Conservation (phyloP, 2,113 vertebrate species). For the Hippocampus barbouri region DNA sequence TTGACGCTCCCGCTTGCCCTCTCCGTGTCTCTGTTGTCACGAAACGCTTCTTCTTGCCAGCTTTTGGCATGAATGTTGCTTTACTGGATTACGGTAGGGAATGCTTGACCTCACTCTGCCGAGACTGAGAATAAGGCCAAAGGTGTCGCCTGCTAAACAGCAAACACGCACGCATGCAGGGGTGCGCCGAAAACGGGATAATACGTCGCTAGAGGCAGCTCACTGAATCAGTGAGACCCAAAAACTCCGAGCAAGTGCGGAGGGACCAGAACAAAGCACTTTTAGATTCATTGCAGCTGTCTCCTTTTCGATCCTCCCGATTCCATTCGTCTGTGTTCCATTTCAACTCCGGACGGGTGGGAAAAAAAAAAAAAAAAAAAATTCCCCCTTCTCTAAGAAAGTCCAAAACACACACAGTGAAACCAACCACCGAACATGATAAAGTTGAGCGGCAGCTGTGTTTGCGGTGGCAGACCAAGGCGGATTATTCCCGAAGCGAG, state of each 20-base stretch:
- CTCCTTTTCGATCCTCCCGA: conserved; percentile 13
- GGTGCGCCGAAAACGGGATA: conserved; percentile 8
- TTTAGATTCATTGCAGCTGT: conserved; percentile 23
- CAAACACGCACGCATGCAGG: neutral
- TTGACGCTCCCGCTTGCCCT: conserved; percentile 31
- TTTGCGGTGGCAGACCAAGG: conserved; percentile 1
- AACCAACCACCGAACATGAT: conserved; percentile 18
- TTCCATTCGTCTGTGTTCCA: conserved; percentile 4
- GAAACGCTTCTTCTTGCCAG: conserved; percentile 20
- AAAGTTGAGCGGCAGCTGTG: conserved; percentile 19
- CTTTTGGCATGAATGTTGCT: conserved; percentile 31
- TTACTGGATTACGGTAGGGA: conserved; percentile 48
- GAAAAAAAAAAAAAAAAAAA: neutral
- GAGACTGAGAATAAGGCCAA: conserved; percentile 1
- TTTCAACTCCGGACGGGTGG: conserved; percentile 24
- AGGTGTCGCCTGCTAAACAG: conserved; percentile 10
- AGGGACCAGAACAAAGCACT: conserved; percentile 3
- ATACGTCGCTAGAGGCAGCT: conserved; percentile 13
- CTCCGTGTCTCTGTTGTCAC: conserved; percentile 18
- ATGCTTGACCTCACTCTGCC: conserved; percentile 35
- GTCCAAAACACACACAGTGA: conserved; percentile 11
- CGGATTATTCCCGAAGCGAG: conserved; percentile 1
- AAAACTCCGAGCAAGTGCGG: conserved; percentile 6
- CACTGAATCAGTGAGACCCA: conserved; percentile 25
- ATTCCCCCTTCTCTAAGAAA: conserved; percentile 14